Evolutionary conservation across 2,113 vertebrate species (phyloP).

Genomic region (Echinops telfairi): DNA sequence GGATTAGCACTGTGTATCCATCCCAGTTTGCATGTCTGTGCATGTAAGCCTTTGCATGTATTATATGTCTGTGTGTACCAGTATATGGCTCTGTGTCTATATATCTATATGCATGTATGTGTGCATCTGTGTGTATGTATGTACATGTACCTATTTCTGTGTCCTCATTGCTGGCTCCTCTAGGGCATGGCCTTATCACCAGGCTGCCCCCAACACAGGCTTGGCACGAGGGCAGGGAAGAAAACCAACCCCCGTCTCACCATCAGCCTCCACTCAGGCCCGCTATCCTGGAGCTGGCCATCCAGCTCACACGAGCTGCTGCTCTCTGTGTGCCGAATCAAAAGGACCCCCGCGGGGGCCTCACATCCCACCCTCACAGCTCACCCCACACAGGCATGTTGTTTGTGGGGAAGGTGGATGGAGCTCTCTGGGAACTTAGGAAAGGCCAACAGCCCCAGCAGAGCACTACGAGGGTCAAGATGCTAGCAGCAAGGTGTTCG

Average conservation of each 20-base stretch:
- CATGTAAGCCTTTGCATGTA: neutral
- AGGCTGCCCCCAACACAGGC: neutral
- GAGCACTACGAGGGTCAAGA: neutral
- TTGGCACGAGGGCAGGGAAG: neutral
- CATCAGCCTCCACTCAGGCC: neutral
- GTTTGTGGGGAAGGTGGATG: neutral
- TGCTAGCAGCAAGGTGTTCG: no score
- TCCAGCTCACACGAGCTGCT: no score
- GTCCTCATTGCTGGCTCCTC: neutral
- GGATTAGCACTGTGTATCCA: neutral
- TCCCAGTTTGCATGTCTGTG: neutral
- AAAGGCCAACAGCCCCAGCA: neutral
- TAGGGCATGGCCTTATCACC: neutral
- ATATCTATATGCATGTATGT: neutral
- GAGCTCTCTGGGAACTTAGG: rapidly evolving
- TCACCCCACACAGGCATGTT: neutral
- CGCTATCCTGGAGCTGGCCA: neutral
- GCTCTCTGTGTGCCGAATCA: neutral
- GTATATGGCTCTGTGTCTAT: no score
- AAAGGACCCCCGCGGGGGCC: rapidly evolving
- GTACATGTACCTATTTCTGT: no score
- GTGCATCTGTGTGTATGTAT: neutral
- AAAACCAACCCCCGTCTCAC: no score
- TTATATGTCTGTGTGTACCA: no score
- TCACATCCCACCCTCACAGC: neutral